Evolutionary conservation across 2,113 vertebrate genomes (phyloP), one percentile per base, ranked within the genome.

Genomic region (Platichthys flesus): DNA sequence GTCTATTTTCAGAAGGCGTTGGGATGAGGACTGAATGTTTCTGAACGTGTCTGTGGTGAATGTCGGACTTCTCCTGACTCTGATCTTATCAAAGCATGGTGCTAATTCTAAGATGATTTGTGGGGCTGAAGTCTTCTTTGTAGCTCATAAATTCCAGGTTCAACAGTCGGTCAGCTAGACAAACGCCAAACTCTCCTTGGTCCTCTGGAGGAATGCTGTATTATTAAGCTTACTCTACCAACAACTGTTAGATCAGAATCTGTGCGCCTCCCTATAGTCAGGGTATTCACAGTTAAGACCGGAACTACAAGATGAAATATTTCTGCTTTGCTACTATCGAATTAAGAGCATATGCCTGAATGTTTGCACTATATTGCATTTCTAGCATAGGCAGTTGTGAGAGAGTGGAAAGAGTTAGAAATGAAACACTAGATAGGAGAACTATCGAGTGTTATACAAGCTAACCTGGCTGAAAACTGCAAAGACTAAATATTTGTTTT

Each of bases 71-170:
- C 88, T 77, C 57, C 1, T 3, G 1, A 24, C 75, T 54, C 52
- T 47, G 76, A 47, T 40, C 58, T 23, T 7, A 61, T 79, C 54
- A 66, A 81, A 78, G 59, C 70, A 13, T 7, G n/a, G 59, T 37
- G 70, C 40, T 54, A 54, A 54, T 54, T 54, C 20, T 16, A 57
- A 52, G 18, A 14, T 73, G 58, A 80, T 83, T 82, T 84, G 66
- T 75, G 77, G 73, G 86, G 74, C 49, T 59, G 45, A 62, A 78
- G 67, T 63, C 66, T 24, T 75, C 54, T 31, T 15, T 20, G 24
- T 20, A 20, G 62, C 67, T 82, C 78, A 62, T 84, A 74, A 84
- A 84, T 88, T 31, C 52, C 26, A 71, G 58, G 81, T 85, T 90
- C 71, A 85, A 26, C 85, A 76, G 71, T 57, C 24, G 20, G 84